These are phyloP conservation scores for Heliconius aoede DNA, from an alignment of 2,888 invertebrate species.

Conservation along the genomic window DNA sequence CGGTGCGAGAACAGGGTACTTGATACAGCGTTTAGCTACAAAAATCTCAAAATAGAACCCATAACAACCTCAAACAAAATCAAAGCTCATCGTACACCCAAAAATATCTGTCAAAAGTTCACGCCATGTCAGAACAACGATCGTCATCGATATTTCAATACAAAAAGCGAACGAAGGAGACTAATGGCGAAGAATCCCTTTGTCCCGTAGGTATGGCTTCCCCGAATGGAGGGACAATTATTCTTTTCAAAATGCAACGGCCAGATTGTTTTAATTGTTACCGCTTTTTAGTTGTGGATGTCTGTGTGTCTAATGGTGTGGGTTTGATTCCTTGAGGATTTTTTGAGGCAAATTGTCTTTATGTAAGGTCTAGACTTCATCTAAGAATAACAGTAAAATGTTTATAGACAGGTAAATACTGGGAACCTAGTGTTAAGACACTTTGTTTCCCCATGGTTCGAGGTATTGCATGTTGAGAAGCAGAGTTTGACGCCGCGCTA, in stretches of 20 bases:
- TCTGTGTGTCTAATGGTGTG: slow-evolving; percentile 14
- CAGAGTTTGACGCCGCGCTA: too few relatives aligned
- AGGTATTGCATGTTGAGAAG: too few relatives aligned
- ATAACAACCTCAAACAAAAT: neutral
- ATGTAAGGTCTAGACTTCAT: neutral
- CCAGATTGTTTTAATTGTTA: slow-evolving; percentile 47
- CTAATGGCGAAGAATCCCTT: slow-evolving; percentile 57
- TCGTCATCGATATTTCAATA: slow-evolving; percentile 50
- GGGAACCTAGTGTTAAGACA: too few relatives aligned
- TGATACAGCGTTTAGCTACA: neutral
- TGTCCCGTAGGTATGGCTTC: slow-evolving; percentile 54
- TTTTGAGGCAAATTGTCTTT: neutral
- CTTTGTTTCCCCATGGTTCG: too few relatives aligned
- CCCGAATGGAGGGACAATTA: slow-evolving; percentile 51
- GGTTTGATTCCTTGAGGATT: neutral
- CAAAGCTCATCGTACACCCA: neutral
- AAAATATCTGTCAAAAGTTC: slow-evolving; percentile 26
- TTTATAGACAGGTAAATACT: too few relatives aligned
- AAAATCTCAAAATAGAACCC: neutral
- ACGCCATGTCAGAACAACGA: slow-evolving; percentile 31
- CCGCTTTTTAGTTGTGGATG: slow-evolving; percentile 30
- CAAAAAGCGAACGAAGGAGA: slow-evolving; percentile 47
- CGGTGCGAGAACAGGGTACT: too few relatives aligned
- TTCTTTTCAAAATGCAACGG: slow-evolving; percentile 47
- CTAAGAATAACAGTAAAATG: too few relatives aligned